Percentiles rank a stretch among this genome's conserved stretches.
Conservation (phyloP, 2,888 invertebrate genomes). For the Taenaris catops region DNA sequence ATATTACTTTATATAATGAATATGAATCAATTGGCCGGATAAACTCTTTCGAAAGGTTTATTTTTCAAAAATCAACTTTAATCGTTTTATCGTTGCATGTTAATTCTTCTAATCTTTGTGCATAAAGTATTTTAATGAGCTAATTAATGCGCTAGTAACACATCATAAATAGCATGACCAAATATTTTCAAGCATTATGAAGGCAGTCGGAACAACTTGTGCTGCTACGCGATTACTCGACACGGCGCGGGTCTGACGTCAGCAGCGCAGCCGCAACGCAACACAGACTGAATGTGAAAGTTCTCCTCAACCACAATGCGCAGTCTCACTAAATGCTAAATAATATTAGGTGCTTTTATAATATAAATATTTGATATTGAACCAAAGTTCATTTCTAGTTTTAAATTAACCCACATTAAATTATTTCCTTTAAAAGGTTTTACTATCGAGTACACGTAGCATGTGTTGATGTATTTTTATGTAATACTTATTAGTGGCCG, state of each 20-base stretch:
- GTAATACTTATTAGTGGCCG: too few relatives aligned
- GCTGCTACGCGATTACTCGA: conserved; percentile 15
- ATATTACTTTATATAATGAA: too few relatives aligned
- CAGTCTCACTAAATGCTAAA: conserved; percentile 54
- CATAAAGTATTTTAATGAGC: too few relatives aligned
- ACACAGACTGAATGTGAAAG: conserved; percentile 73
- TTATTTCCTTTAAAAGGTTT: neutral
- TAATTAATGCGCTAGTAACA: too few relatives aligned
- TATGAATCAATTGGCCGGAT: too few relatives aligned
- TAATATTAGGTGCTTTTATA: conserved; percentile 4
- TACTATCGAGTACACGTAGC: conserved; percentile 4
- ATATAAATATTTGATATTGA: conserved; percentile 39
- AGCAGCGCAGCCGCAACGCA: conserved; percentile 54
- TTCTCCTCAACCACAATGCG: conserved; percentile 49
- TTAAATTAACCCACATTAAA: neutral
- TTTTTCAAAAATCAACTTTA: too few relatives aligned
- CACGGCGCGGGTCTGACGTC: conserved; percentile 50
- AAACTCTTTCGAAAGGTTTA: too few relatives aligned
- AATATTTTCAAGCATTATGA: conserved; percentile 10
- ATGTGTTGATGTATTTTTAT: conserved; percentile 3
- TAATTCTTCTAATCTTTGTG: too few relatives aligned
- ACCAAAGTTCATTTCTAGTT: neutral
- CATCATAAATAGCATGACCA: conserved; percentile 1
- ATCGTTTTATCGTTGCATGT: too few relatives aligned
- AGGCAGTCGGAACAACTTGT: conserved; percentile 5